Evolutionary conservation across 2,113 vertebrate genomes (phyloP), one percentile per base, ranked within the genome.

Genomic region (Brachypodius melanocephalos): DNA sequence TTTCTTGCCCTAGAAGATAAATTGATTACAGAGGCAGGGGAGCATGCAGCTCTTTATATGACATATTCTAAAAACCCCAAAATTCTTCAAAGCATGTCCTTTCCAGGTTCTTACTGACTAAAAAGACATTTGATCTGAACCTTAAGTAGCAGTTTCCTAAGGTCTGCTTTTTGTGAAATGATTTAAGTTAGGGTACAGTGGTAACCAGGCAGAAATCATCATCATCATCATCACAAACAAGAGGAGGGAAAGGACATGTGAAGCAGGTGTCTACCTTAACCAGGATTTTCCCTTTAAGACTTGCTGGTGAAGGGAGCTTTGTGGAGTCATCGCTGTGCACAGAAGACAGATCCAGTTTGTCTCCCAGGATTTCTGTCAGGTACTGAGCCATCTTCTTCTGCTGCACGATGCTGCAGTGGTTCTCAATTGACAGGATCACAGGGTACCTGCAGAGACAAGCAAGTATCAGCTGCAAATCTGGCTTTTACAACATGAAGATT

Each of bases 381-480:
- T 99, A 99, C 96, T 98, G 98, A 32, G 99, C 99, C 99, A 99
- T 99, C 97, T 99, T 99, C 97, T 99, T 99, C 94, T 99, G 99
- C 97, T 99, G 99, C 54, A 97, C 26, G 2, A 99, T 99, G 6
- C 99, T 99, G 97, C 99, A 99, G 95, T 99, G 99, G 97, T 99
- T 99, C 98, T 99, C 99, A 9, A 99, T 98, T 36, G 99, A 99
- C 93, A 99, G 97, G 96, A 99, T 99, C 92, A 99, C 98, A 1
- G 99, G 99, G 88, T 98, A 99, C 62, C 99, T 99, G 95, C 54
- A 75, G 66, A 61, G 40, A 63, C 25, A 38, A 57, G 42, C 43
- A 68, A 82, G 26, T 0, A 49, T 7, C 63, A 95, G 19, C 68
- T 88, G 52, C 52, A 79, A 15, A 79, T 55, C n/a, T 20, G 40